A percentile compares a stretch with the other conserved stretches of the same genome.
phyloP scores from a whole-genome alignment of 1,140 invertebrate genomes.

The Thaumetopoea pityocampa region DNA sequence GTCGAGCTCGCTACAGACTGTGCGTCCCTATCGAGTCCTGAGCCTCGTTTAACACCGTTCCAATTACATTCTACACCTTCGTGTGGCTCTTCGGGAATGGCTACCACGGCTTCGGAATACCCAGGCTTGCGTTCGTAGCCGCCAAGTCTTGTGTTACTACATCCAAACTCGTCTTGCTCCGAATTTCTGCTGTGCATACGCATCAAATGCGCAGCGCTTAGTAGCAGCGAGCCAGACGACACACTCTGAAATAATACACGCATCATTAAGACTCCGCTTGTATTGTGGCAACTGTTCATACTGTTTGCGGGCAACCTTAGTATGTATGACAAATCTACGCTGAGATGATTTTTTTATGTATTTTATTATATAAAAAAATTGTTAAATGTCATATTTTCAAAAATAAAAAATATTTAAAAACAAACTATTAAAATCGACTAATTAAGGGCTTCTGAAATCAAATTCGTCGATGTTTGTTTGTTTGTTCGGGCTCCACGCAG shows the following conservation, averaged over 20 bases:
- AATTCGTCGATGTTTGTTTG: no score
- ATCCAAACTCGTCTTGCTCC: conserved; percentile 46
- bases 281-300: neutral
- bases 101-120: conserved; percentile 41
- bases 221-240: conserved; percentile 84
- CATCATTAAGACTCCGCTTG: neutral
- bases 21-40: conserved; percentile 76
- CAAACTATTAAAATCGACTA: no score
- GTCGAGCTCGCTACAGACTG: conserved; percentile 88
- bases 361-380: no score
- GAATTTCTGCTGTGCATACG: conserved; percentile 76
- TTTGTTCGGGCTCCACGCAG: no score
- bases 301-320: neutral
- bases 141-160: conserved; percentile 36
- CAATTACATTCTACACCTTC: conserved; percentile 56
- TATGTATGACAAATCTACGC: neutral
- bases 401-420: no score
- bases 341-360: no score
- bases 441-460: no score
- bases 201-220: conserved; percentile 86
- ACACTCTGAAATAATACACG: conserved; percentile 79
- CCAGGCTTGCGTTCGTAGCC: conserved; percentile 36
- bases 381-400: no score
- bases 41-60: conserved; percentile 66
- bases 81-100: conserved; percentile 57